Base-by-base conservation (phyloP, 2,113 vertebrate genomes). In the Carlito syrichta region DNA sequence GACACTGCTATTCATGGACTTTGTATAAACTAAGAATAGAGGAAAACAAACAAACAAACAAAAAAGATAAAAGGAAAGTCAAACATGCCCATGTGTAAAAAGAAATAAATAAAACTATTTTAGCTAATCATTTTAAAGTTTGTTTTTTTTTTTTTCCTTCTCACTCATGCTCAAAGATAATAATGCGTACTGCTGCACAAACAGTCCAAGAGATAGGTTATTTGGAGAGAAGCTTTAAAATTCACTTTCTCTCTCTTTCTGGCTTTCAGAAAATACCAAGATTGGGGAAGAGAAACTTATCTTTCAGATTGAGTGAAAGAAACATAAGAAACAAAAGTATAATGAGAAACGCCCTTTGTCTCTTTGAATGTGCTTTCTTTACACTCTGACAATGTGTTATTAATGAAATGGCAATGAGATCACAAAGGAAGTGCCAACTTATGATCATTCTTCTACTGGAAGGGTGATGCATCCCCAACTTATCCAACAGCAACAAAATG, bases 21-120 rank as follows among this genome's bases (percentile, higher is more conserved):
- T 95, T 83, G 77, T 86, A 63, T 97, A 97, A 98, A 97, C 45
- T 48, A 5, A 43, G 54, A 12, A 22, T 30, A 62, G 77, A 45
- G 77, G 62, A 96, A 98, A 97, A 95, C 4, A 52, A 91, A 82
- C 74, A 96, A 96, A n/a, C n/a, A n/a, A n/a, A n/a, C n/a, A n/a
- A 89, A 0, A 0, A 78, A 94, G 30, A 76, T 73, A 68, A 96
- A 94, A 96, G 89, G 50, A 85, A 92, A 83, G 13, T 68, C 14
- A 87, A 50, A 73, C 68, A 14, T 27, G 71, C 22, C 35, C 17
- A 3, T 40, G 2, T 78, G 62, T 54, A 63, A 22, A 73, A 89
- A 48, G 43, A 25, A 79, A 91, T 66, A 84, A 97, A 88, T 23
- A 16, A 73, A 95, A 83, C 5, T 86, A 68, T 43, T 71, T 5